Percentiles rank a stretch among this genome's conserved stretches.
These are phyloP conservation scores for Darevskia mixta DNA, from an alignment of 2,797 vertebrate genomes.

Conservation along the genomic window DNA sequence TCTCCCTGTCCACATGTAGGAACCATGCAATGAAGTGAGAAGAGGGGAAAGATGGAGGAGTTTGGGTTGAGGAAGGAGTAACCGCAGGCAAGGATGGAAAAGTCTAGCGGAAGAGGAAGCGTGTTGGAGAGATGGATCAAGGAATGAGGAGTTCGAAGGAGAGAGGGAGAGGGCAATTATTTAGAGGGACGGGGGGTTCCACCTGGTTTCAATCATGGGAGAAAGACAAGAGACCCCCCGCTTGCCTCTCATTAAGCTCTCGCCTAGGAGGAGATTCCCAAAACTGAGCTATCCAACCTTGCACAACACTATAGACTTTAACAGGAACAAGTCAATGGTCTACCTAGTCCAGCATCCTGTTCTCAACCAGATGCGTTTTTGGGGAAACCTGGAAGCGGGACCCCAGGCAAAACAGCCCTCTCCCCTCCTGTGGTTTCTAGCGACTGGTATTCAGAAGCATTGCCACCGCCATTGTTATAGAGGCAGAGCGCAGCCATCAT, in stretches of 20 bases:
- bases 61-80: neutral
- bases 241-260: neutral
- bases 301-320: too few relatives aligned
- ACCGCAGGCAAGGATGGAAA: neutral
- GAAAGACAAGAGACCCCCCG: constrained; percentile 1
- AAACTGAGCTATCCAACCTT: neutral
- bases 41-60: neutral
- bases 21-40: constrained; percentile 53
- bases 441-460: too few relatives aligned
- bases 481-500: too few relatives aligned
- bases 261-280: neutral
- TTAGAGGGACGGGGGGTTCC: constrained; percentile 16
- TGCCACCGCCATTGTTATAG: too few relatives aligned
- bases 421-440: too few relatives aligned
- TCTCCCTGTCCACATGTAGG: neutral
- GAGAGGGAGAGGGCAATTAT: neutral
- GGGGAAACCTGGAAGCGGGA: too few relatives aligned
- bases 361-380: too few relatives aligned
- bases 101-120: neutral
- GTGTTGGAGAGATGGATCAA: neutral
- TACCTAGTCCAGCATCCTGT: too few relatives aligned
- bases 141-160: neutral
- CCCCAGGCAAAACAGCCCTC: too few relatives aligned
- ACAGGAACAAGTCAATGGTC: neutral
- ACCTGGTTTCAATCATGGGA: constrained; percentile 37